Base-by-base conservation (phyloP, 2,888 invertebrate genomes). In the Hirtodrosophila histrioides region DNA sequence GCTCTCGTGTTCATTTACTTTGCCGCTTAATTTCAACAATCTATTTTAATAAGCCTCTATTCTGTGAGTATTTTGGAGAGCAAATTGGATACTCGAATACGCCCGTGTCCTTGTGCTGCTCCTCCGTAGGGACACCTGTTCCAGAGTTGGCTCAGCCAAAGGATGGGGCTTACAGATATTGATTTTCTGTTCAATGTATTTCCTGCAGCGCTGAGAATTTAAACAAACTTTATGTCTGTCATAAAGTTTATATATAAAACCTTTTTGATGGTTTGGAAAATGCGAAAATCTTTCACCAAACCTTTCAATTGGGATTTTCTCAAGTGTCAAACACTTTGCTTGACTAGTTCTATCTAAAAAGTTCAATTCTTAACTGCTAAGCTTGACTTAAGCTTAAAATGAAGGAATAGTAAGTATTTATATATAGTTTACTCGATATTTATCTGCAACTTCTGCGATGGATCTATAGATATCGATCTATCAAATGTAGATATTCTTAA, bases 21-120 rank as follows among this genome's bases (percentile, higher is more conserved):
- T 53, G 65, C 45, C 46, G 49, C 72, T 70, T 87, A 80, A 86
- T 87, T 86, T 72, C 45, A 49, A 67, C 82, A 78, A 88, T 88
- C 68, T 74, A 88, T 88, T 86, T 78, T 82, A 70, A 89, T 86
- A 88, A 85, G 81, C 78, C 68, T 46, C 44, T 48, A 44, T 70
- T 68, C 62, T 48, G 33, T 24, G 46, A 55, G 31, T 41, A 44
- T 57, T 74, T 73, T 49, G 75, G 66, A 54, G 17, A 56, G 56
- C 70, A 76, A 83, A 79, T 80, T 83, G 76, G 72, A n/a, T 75
- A 23, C 46, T 10, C 31, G 8, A 50, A 49, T 37, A 37, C 23
- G 36, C 24, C 43, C 56, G 35, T 39, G 39, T 50, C 36, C 35
- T 46, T 74, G 48, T 10, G 24, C 27, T 11, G 27, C 27, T 54